Conservation (phyloP, 1,140 invertebrate genomes). For the Meloidogyne hapla region DNA sequence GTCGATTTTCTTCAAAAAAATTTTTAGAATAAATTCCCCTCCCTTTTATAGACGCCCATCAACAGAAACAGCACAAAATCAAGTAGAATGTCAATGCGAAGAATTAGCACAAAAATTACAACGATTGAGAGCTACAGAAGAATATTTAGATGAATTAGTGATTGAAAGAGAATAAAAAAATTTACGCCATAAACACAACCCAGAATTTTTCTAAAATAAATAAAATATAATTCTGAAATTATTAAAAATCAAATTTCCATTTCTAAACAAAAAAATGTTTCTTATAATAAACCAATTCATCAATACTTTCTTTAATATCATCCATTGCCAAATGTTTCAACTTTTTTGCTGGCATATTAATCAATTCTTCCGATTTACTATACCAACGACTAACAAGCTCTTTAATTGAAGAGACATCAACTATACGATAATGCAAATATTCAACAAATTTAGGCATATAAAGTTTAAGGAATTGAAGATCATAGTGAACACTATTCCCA, state of each 20-base stretch:
- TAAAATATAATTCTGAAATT: background rate
- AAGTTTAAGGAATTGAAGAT: slow-evolving; percentile 76
- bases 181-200: no score
- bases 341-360: slow-evolving; percentile 38
- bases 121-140: slow-evolving; percentile 14
- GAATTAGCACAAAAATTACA: slow-evolving; percentile 19
- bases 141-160: slow-evolving; percentile 1
- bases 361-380: slow-evolving; percentile 23
- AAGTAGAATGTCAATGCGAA: background rate
- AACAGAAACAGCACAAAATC: background rate
- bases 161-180: background rate
- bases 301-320: slow-evolving; percentile 36
- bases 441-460: slow-evolving; percentile 74
- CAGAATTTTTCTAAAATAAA: background rate
- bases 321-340: slow-evolving; percentile 39
- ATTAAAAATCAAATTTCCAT: background rate
- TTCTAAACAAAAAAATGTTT: slow-evolving; percentile 14
- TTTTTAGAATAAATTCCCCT: background rate
- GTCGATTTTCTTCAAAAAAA: background rate
- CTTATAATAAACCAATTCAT: slow-evolving; percentile 22
- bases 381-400: slow-evolving; percentile 68
- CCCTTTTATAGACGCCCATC: slow-evolving; percentile 12
- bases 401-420: slow-evolving; percentile 87
- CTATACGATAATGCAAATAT: slow-evolving; percentile 85
- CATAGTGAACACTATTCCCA: slow-evolving; percentile 85